Conservation (phyloP, 2,113 vertebrate genomes). For the Triplophysa siluroides region DNA sequence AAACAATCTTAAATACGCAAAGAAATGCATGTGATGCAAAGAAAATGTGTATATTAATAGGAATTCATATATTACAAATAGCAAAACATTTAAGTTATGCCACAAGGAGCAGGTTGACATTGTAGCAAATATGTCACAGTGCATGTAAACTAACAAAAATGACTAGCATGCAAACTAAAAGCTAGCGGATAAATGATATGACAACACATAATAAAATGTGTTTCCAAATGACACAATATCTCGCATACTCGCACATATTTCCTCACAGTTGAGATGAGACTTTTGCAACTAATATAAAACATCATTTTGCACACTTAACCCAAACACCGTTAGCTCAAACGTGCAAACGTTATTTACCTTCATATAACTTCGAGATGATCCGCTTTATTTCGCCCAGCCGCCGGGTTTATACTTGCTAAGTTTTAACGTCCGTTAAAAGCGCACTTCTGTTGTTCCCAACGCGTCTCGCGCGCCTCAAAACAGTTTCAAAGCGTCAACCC, state of each 20-base stretch:
- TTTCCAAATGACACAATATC: too few species aligned
- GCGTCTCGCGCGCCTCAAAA: neutral
- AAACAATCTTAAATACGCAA: neutral
- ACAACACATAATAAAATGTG: neutral
- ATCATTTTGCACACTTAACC: neutral
- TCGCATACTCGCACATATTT: neutral
- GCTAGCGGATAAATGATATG: neutral
- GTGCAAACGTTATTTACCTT: slow-evolving; percentile 40
- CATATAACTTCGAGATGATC: neutral
- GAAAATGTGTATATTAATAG: neutral
- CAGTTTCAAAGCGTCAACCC: neutral
- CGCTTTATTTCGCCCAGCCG: slow-evolving; percentile 17
- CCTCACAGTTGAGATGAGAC: neutral
- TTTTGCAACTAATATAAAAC: neutral
- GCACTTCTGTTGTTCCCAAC: neutral
- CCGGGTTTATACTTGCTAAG: slow-evolving; percentile 36
- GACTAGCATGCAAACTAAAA: neutral
- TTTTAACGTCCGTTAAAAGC: slow-evolving; percentile 36
- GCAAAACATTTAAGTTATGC: too few species aligned
- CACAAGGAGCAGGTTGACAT: slow-evolving; percentile 5
- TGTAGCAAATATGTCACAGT: neutral
- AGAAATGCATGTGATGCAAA: neutral
- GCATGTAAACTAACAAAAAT: too few species aligned
- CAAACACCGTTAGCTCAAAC: neutral
- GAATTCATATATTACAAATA: neutral